Evolutionary conservation across 2,113 vertebrate genomes (phyloP).

Genomic region (Equus przewalskii): DNA sequence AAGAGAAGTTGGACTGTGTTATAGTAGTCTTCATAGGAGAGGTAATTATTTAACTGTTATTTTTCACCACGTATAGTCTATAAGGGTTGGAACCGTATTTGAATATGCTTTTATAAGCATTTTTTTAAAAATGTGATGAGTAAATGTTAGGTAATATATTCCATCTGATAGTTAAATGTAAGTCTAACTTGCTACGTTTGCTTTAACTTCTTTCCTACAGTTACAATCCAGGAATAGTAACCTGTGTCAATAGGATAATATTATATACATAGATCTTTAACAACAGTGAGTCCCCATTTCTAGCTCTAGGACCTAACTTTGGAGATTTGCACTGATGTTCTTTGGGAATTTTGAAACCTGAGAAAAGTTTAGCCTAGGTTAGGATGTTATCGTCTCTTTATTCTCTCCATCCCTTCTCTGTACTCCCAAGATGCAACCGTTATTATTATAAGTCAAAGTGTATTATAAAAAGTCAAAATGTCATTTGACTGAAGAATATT

Average conservation of each 20-base stretch:
- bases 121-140: not conserved
- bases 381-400: not conserved
- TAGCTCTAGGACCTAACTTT: slow-evolving; percentile 11
- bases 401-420: not conserved
- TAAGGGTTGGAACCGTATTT: slow-evolving; percentile 42
- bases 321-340: not conserved
- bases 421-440: not conserved
- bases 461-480: not conserved
- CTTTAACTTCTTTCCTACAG: not conserved
- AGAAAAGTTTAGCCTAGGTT: not conserved
- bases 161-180: not conserved
- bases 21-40: slow-evolving; percentile 98
- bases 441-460: not conserved
- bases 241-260: not conserved
- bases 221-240: not conserved
- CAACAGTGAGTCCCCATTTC: not conserved
- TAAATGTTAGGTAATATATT: not conserved
- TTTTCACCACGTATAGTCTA: not conserved
- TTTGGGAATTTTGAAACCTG: slow-evolving; percentile 34
- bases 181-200: not conserved
- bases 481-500: not conserved
- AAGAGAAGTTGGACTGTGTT: slow-evolving; percentile 98
- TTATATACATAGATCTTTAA: not conserved
- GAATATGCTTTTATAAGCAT: slow-evolving; percentile 46
- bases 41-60: slow-evolving; percentile 88